Conservation (phyloP, 2,113 vertebrate genomes). For the Heloderma charlesbogerti region DNA sequence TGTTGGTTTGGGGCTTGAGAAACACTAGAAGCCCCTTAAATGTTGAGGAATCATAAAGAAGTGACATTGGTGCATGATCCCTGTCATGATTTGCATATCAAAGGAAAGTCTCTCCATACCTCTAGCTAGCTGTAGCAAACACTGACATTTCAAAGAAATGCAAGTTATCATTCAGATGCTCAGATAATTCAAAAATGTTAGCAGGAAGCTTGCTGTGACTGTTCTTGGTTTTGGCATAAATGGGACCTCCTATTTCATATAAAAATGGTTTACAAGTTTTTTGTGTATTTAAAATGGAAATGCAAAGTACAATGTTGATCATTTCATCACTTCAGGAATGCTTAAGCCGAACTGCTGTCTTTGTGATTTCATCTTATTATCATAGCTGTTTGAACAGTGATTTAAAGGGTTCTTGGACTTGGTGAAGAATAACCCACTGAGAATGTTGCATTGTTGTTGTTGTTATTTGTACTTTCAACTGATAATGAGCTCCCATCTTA, state of each 20-base stretch:
- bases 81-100: neutral
- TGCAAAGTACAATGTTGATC: conserved; percentile 11
- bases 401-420: conserved; percentile 18
- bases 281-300: conserved; percentile 24
- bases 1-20: neutral
- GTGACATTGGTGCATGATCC: neutral
- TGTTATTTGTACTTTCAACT: neutral
- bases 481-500: neutral
- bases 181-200: neutral
- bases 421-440: neutral
- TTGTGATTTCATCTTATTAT: conserved; percentile 24
- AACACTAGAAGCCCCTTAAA: neutral
- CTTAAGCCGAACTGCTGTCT: conserved; percentile 42
- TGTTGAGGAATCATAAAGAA: neutral
- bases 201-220: neutral
- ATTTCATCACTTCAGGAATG: neutral
- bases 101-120: neutral
- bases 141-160: neutral
- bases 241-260: neutral
- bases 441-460: neutral
- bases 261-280: conserved; percentile 15
- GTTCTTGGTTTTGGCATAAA: neutral
- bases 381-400: neutral
- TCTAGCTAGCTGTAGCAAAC: neutral
- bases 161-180: neutral